Percentiles rank a stretch among this genome's conserved stretches.
These are phyloP conservation scores for Machaerirhynchus nigripectus DNA, from an alignment of 2,113 vertebrate genomes.

Conservation along the genomic window DNA sequence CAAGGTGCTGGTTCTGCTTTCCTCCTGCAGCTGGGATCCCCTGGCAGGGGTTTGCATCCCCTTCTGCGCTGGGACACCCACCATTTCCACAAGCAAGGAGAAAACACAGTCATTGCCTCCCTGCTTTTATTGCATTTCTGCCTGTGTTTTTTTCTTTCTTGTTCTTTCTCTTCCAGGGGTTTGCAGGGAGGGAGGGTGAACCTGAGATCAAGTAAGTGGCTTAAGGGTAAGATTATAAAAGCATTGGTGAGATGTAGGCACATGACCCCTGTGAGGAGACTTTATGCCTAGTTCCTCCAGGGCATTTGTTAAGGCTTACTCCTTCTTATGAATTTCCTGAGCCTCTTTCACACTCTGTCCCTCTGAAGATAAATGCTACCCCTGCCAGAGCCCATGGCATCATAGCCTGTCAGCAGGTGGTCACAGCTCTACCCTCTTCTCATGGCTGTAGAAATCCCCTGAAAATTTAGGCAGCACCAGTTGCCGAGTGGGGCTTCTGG, in stretches of 20 bases:
- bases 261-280: not conserved
- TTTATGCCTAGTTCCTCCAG: not conserved
- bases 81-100: not conserved
- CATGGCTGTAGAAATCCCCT: not conserved
- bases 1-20: not conserved
- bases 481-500: not conserved
- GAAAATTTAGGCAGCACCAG: not conserved
- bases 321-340: not conserved
- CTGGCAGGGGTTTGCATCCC: not conserved
- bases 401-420: not conserved
- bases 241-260: not conserved
- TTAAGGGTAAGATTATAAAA: constrained; percentile 18
- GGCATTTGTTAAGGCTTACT: not conserved
- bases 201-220: not conserved
- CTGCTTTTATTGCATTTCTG: not conserved
- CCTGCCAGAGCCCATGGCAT: not conserved
- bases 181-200: not conserved
- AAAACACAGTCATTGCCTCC: not conserved
- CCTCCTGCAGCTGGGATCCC: not conserved
- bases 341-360: not conserved
- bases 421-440: not conserved
- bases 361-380: not conserved
- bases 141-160: not conserved
- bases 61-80: not conserved
- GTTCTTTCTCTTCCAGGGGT: not conserved